phyloP scores from a whole-genome alignment of 2,797 vertebrate species.

The Eurystomus glaucurus region DNA sequence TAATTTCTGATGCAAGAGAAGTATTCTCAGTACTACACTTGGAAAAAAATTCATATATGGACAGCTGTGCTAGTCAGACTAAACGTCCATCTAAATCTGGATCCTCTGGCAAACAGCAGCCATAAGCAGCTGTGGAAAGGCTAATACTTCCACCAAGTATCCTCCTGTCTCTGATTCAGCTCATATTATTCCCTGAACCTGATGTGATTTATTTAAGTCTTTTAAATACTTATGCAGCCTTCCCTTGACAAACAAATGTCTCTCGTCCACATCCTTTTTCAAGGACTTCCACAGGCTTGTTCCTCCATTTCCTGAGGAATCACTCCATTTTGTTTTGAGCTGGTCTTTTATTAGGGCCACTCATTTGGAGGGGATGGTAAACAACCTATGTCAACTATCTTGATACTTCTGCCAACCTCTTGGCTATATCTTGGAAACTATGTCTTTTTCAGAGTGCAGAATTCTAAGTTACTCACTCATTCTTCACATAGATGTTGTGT shows the following conservation, averaged over 20 bases:
- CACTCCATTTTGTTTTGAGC: background rate
- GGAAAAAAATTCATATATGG: background rate
- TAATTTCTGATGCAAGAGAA: background rate
- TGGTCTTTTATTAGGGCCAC: background rate
- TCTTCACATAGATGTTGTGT: background rate
- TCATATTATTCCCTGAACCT: background rate
- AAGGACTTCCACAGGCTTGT: background rate
- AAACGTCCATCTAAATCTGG: background rate
- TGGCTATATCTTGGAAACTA: background rate
- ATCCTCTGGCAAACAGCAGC: background rate
- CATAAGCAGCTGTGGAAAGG: background rate
- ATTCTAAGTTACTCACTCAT: background rate
- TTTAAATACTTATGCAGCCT: background rate
- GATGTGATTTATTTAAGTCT: background rate
- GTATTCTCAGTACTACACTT: background rate
- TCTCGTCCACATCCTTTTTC: accelerated
- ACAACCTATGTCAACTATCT: background rate
- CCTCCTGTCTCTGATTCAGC: background rate
- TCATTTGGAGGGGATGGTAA: background rate
- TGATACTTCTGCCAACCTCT: background rate
- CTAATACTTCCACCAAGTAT: background rate
- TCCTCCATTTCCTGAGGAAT: background rate
- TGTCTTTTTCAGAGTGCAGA: background rate
- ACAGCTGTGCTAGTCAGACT: background rate
- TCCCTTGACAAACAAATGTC: background rate